Evolutionary conservation across 2,888 invertebrate species (phyloP), one percentile per base, ranked within the genome.

Genomic region (Diloba caeruleocephala): DNA sequence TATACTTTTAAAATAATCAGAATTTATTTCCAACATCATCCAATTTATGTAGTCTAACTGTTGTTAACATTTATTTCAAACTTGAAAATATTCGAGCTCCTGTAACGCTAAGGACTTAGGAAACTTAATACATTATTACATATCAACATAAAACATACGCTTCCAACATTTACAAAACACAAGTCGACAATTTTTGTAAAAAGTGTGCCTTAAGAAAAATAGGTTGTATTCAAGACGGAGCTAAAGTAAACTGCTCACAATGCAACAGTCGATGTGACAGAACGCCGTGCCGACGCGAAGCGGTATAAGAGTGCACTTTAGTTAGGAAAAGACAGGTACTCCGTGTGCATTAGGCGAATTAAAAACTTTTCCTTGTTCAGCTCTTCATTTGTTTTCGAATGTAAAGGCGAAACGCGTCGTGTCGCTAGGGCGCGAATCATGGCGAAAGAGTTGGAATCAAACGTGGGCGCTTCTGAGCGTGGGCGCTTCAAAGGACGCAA

Each of bases 331-430:
- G 81, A 84, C 85, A 85, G 81, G 82, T 85, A 85, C 84, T 81
- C 74, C 71, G 79, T 75, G 82, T 91, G 90, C 93, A 93, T 93
- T 92, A 92, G 92, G 90, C 88, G 85, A 92, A 93, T 93, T 93
- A 93, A 92, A 92, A 92, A 89, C 82, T 84, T 82, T 84, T 79
- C 77, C 82, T 82, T 79, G 70, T 79, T 79, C 79, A 78, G 72
- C 78, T 84, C 82, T 79, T 84, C 89, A 85, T 88, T 90, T 90
- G 88, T 90, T 88, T 82, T 74, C 71, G 59, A 78, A 84, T 85
- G 82, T 82, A 85, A 84, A 88, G 78, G 79, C 76, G 73, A 67
- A 79, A 77, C 79, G 78, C 67, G 72, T 46, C 68, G 73, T 71
- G 76, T 79, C 76, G 55, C 78, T 78, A 38, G 65, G 71, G 75